These are phyloP conservation scores for Mus minutoides DNA, from an alignment of 2,797 vertebrate species.

Conservation along the genomic window DNA sequence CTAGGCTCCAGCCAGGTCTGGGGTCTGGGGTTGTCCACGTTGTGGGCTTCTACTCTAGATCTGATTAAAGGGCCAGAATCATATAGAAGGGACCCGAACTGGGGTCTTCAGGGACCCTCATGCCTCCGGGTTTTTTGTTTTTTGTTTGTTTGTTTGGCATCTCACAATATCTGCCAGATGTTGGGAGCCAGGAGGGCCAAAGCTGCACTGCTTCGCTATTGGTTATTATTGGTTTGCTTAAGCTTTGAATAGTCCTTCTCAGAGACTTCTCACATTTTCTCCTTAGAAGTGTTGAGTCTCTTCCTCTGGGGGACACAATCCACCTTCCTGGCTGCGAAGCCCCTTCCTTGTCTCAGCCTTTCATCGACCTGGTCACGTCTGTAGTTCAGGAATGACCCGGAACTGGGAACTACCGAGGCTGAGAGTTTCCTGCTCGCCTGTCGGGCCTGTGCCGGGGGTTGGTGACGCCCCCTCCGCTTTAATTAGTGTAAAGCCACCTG, in stretches of 20 bases:
- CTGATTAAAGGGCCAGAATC: neutral
- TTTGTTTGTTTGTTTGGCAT: neutral
- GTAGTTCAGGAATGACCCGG: neutral
- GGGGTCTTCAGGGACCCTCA: neutral
- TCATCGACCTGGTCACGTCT: neutral
- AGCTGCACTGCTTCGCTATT: rapidly evolving
- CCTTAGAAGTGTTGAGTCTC: neutral
- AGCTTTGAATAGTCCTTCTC: neutral
- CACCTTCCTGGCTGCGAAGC: neutral
- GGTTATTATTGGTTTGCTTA: neutral
- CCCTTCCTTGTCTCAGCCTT: neutral
- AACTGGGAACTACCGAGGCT: neutral
- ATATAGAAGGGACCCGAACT: neutral
- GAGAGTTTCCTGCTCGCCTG: neutral
- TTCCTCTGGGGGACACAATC: neutral
- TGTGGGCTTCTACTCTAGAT: neutral
- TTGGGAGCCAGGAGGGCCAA: neutral
- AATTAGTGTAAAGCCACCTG: slow-evolving; percentile 96
- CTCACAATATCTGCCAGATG: neutral
- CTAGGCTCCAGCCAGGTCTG: neutral
- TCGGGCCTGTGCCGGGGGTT: neutral
- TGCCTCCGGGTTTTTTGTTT: neutral
- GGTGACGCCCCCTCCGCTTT: slow-evolving; percentile 92
- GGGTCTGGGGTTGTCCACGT: rapidly evolving
- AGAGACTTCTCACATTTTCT: neutral